Evolutionary conservation across 2,888 invertebrate species (phyloP).

Genomic region (Invenusta paracnida): DNA sequence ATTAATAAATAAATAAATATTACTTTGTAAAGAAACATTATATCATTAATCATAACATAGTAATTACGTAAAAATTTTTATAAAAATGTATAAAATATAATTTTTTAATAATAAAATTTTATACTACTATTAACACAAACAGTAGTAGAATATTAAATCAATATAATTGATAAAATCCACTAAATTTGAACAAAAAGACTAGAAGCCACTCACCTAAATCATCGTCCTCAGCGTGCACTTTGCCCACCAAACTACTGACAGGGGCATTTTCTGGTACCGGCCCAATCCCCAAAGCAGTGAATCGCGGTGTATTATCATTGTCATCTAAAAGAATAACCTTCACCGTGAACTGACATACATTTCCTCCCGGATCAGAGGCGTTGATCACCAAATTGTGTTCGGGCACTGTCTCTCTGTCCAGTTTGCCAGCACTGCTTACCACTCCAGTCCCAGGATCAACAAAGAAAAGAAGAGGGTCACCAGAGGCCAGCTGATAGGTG

Average conservation of each 20-base stretch:
- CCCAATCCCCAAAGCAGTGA: not conserved
- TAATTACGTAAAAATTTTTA: too few relatives aligned
- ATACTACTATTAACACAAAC: not conserved
- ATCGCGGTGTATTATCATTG: conserved; percentile 33
- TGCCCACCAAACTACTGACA: conserved; percentile 30
- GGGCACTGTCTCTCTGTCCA: conserved; percentile 12
- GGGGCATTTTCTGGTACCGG: conserved; percentile 36
- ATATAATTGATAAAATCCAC: conserved; percentile 10
- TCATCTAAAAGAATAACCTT: conserved; percentile 14
- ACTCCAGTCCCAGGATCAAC: not conserved
- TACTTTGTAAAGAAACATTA: too few relatives aligned
- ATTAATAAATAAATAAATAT: too few relatives aligned
- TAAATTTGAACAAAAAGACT: too few relatives aligned
- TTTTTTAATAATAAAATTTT: not conserved
- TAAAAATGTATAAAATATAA: too few relatives aligned
- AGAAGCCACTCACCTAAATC: conserved; percentile 26
- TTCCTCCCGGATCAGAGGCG: not conserved
- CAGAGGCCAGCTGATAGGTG: not conserved
- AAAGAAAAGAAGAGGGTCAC: conserved; percentile 27
- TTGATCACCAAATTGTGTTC: not conserved
- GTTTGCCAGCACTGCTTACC: not conserved
- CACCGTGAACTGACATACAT: conserved; percentile 8
- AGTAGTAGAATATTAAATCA: not conserved
- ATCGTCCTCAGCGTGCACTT: conserved; percentile 33
- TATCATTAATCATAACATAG: too few relatives aligned